phyloP scores from a whole-genome alignment of 2,888 invertebrate species.

The Muscina levida region DNA sequence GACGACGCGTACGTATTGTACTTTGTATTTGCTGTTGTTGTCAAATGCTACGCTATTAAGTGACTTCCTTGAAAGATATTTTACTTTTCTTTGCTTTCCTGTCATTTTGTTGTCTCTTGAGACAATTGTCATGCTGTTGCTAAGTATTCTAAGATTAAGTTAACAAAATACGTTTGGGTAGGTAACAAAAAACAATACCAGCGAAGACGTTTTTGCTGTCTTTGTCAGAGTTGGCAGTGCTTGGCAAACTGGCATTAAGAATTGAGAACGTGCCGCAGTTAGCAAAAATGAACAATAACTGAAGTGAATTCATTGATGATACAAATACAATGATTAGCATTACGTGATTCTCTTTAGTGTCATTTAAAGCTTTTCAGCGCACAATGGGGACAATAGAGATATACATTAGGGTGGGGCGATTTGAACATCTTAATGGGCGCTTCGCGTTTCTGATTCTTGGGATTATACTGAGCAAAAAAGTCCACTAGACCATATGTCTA shows the following conservation, averaged over 20 bases:
- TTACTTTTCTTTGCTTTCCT: background rate
- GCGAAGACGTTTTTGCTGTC: background rate
- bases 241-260: constrained; percentile 51
- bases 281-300: constrained; percentile 24
- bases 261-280: constrained; percentile 61
- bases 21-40: too few species aligned
- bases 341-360: constrained; percentile 63
- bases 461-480: too few species aligned
- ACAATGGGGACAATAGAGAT: too few species aligned
- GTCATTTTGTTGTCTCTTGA: constrained; percentile 44
- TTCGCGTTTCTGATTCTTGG: too few species aligned
- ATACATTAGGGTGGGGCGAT: too few species aligned
- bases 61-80: background rate
- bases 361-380: too few species aligned
- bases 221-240: background rate
- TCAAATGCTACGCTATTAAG: background rate
- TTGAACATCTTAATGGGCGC: too few species aligned
- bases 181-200: background rate
- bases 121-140: constrained; percentile 62
- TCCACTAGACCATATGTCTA: too few species aligned
- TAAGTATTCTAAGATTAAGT: constrained; percentile 62
- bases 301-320: constrained; percentile 55
- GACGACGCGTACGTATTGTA: too few species aligned
- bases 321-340: constrained; percentile 63
- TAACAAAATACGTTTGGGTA: constrained; percentile 41